phyloP scores from a whole-genome alignment of 2,888 invertebrate genomes.

The Sarcophaga caerulescens region DNA sequence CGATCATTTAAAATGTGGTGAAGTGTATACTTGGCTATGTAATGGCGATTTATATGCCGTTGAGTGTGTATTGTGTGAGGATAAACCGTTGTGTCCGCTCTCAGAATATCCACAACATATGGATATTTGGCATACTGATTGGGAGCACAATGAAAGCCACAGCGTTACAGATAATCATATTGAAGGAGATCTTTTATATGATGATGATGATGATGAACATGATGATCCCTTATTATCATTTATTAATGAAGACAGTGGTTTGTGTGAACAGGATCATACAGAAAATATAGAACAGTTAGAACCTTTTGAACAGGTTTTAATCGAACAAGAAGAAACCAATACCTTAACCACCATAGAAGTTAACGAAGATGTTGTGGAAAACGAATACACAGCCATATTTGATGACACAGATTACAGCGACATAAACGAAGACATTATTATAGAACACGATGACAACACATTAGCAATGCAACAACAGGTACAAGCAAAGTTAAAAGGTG shows the following conservation, averaged over 20 bases:
- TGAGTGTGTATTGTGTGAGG: slow-evolving; percentile 76
- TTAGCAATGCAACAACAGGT: neutral
- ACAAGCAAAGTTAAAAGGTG: neutral
- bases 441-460: neutral
- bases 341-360: slow-evolving; percentile 8
- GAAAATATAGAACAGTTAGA: slow-evolving; percentile 37
- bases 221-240: slow-evolving; percentile 10
- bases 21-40: slow-evolving; percentile 76
- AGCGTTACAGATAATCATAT: neutral
- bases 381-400: neutral
- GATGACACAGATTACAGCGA: too few relatives aligned
- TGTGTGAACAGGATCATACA: slow-evolving; percentile 20
- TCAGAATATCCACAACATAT: slow-evolving; percentile 76
- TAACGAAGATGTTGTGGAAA: slow-evolving; percentile 23
- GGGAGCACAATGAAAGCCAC: slow-evolving; percentile 64
- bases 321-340: slow-evolving; percentile 50
- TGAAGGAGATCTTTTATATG: neutral
- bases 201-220: slow-evolving; percentile 7
- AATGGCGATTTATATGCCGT: slow-evolving; percentile 75
- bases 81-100: slow-evolving; percentile 74
- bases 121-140: slow-evolving; percentile 76
- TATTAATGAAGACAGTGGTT: slow-evolving; percentile 35
- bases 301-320: slow-evolving; percentile 67
- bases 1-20: slow-evolving; percentile 74
- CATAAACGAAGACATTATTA: neutral